Evolutionary conservation across 2,113 vertebrate genomes (phyloP), one percentile per base, ranked within the genome.

Genomic region (Rhabdornis inornatus): DNA sequence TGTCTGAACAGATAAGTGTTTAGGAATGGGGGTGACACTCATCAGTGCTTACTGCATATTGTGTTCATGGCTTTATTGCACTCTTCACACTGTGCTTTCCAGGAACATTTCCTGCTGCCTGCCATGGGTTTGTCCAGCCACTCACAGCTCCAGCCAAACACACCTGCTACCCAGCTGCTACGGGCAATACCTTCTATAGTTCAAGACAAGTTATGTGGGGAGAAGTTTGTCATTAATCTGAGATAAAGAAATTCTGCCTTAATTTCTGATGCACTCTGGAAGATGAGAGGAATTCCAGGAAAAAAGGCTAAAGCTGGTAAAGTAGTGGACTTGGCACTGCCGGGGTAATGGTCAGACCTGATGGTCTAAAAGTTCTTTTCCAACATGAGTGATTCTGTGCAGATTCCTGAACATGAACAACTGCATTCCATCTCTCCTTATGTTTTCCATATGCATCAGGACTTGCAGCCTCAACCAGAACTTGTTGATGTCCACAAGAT

Each of bases 31-130:
- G 13, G n/a, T 69, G 49, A 44, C 31, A n/a, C 40, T 47, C 40
- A 24, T 6, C 78, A 47, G 11, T 18, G 20, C 27, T 60, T 56
- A 33, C 0, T 49, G 28, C 7, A 7, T 5, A 11, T n/a, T 39
- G 37, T 53, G n/a, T 16, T 68, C 40, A 53, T 17, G 30, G 25
- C 35, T 82, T 50, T 6, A 31, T 0, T 5, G n/a, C 37, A 27
- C 16, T 37, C 28, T n/a, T 25, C 5, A 64, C 31, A 16, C 13
- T 14, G 31, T 44, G 22, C 28, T 52, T 35, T 47, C 77, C 18
- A 55, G 23, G n/a, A 56, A 49, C 15, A 55, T 9, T 42, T 7
- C 31, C n/a, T 70, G 81, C 40, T 50, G 27, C 21, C 59, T 83
- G 66, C 68, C 35, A 9, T 2, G 16, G 57, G 3, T 61, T 4